phyloP scores from a whole-genome alignment of 1,140 invertebrate species.

The Bilobella aurantiaca region DNA sequence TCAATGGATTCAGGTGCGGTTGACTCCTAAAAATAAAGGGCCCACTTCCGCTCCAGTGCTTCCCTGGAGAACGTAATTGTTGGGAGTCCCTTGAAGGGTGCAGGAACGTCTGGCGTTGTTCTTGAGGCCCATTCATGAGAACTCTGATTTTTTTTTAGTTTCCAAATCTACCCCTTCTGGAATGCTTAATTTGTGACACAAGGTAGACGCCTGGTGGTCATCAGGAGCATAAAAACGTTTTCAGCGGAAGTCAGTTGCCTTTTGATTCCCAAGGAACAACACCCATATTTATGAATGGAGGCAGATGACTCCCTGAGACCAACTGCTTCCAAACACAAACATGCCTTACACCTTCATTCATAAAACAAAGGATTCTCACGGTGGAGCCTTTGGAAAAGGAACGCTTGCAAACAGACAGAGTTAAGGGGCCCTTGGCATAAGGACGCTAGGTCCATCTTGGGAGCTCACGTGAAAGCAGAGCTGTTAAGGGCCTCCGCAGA shows the following conservation, averaged over 20 bases:
- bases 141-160: not conserved
- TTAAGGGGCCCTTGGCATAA: no score
- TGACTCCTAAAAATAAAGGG: no score
- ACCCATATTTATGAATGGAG: not conserved
- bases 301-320: not conserved
- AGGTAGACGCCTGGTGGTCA: not conserved
- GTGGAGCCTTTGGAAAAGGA: not conserved
- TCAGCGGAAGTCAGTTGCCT: not conserved
- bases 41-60: not conserved
- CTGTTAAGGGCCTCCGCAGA: not conserved
- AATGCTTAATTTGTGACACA: not conserved
- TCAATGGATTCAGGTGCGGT: no score
- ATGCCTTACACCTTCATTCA: not conserved
- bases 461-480: no score
- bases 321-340: not conserved
- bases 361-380: not conserved
- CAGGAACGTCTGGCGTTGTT: not conserved
- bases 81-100: not conserved
- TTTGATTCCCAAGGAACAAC: not conserved
- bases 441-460: no score
- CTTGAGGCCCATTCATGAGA: not conserved
- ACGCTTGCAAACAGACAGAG: no score
- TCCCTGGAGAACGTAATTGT: not conserved
- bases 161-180: not conserved
- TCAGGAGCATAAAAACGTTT: not conserved